Conservation (phyloP, 2,113 vertebrate species). For the Tauraco erythrolophus region DNA sequence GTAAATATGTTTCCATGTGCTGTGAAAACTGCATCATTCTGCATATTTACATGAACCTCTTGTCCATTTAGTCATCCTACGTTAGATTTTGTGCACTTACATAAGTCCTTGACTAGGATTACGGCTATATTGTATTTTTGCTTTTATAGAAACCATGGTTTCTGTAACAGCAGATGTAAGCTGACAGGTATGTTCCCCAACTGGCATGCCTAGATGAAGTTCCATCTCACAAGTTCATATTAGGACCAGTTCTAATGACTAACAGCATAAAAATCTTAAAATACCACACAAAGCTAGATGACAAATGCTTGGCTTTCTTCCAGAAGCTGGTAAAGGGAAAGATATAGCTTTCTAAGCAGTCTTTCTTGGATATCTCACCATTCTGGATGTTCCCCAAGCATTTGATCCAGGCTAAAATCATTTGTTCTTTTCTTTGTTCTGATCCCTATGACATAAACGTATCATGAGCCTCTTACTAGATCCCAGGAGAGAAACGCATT, state of each 20-base stretch:
- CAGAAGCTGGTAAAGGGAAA: neutral
- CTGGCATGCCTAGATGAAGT: neutral
- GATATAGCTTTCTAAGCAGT: neutral
- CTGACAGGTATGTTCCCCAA: neutral
- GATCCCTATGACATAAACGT: neutral
- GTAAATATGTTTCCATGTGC: neutral
- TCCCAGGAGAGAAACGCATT: neutral
- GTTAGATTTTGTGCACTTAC: neutral
- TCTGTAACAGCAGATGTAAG: neutral
- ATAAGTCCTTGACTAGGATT: neutral
- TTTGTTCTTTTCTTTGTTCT: constrained; percentile 23
- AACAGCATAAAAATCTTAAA: neutral
- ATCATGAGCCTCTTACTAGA: neutral
- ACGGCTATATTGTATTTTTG: neutral
- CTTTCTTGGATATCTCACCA: neutral
- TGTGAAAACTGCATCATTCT: neutral
- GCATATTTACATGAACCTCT: neutral
- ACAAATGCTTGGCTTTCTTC: neutral
- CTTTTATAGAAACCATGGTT: neutral
- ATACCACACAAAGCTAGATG: neutral
- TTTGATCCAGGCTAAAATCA: neutral
- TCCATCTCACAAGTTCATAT: neutral
- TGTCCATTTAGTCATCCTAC: neutral
- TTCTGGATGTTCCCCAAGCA: neutral
- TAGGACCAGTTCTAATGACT: neutral